Conservation (phyloP, 1,140 invertebrate genomes). For the Linepithema humile region DNA sequence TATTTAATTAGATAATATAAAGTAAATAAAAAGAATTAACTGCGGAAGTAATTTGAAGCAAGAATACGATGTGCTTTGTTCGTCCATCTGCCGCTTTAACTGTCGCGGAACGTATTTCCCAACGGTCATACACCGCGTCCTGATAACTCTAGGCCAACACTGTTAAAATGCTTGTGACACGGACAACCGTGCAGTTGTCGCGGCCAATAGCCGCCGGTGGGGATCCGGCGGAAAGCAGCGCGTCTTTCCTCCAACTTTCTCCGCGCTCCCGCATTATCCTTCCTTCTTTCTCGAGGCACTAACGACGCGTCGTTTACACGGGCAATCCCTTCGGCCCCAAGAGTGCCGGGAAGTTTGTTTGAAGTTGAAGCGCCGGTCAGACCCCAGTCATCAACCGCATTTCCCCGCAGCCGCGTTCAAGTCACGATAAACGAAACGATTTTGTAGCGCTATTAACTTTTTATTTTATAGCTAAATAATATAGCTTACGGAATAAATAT, state of each 20-base stretch:
- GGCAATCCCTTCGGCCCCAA: conserved; percentile 68
- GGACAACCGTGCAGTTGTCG: conserved; percentile 56
- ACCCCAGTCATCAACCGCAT: conserved; percentile 59
- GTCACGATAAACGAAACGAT: conserved; percentile 1
- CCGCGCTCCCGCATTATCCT: conserved; percentile 31
- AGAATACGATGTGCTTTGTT: background rate
- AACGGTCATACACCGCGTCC: background rate
- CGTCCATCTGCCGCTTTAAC: background rate
- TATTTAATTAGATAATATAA: background rate
- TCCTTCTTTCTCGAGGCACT: conserved; percentile 58
- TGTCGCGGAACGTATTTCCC: background rate
- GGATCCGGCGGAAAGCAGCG: conserved; percentile 15
- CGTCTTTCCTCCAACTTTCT: background rate
- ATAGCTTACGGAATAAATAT: background rate
- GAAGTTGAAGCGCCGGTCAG: conserved; percentile 70
- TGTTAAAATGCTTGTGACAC: conserved; percentile 53
- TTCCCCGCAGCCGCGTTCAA: conserved; percentile 19
- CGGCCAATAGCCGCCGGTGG: background rate
- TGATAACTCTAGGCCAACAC: conserved; percentile 63
- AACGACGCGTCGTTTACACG: conserved; percentile 78
- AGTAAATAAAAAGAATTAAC: background rate
- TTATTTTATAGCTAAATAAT: background rate
- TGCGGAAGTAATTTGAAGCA: background rate
- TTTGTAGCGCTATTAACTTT: background rate
- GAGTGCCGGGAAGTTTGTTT: conserved; percentile 73